Conservation (phyloP, 2,797 vertebrate genomes). For the Heterohyrax brucei region DNA sequence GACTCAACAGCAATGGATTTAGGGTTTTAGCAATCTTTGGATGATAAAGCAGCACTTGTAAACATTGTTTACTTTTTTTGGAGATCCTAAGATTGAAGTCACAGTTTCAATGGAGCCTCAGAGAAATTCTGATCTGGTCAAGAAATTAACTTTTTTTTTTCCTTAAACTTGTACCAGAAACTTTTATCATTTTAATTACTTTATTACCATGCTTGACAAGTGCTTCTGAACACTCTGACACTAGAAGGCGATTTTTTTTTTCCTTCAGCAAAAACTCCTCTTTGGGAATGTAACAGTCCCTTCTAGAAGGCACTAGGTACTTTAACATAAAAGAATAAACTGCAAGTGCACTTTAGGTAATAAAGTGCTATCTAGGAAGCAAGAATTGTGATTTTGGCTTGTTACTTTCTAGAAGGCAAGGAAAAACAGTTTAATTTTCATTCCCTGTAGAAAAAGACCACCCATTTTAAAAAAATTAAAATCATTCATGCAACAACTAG, state of each 20-base stretch:
- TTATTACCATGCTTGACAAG: slow-evolving; percentile 56
- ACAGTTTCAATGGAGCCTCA: slow-evolving; percentile 4
- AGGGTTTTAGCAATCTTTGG: background rate
- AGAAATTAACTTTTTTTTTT: slow-evolving; percentile 48
- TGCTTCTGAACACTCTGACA: slow-evolving; percentile 60
- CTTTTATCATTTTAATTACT: slow-evolving; percentile 58
- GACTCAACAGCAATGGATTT: too few species aligned
- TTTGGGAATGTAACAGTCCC: slow-evolving; percentile 56
- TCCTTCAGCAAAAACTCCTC: slow-evolving; percentile 5
- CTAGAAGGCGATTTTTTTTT: background rate
- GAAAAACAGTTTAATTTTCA: slow-evolving; percentile 37
- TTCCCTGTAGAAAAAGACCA: background rate
- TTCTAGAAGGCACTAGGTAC: slow-evolving; percentile 5
- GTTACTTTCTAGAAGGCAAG: slow-evolving; percentile 51
- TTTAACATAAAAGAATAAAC: slow-evolving; percentile 49
- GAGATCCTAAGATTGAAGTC: slow-evolving; percentile 30
- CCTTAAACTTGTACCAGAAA: background rate
- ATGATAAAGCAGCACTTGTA: background rate
- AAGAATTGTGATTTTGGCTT: slow-evolving; percentile 12
- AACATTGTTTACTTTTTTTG: slow-evolving; percentile 31
- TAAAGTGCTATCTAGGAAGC: background rate
- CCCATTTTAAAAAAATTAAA: background rate
- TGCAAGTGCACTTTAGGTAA: background rate
- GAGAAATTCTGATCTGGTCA: slow-evolving; percentile 60
- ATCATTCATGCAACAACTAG: slow-evolving; percentile 3